phyloP scores from a whole-genome alignment of 1,140 invertebrate genomes.

The Propsilocerus akamusi region DNA sequence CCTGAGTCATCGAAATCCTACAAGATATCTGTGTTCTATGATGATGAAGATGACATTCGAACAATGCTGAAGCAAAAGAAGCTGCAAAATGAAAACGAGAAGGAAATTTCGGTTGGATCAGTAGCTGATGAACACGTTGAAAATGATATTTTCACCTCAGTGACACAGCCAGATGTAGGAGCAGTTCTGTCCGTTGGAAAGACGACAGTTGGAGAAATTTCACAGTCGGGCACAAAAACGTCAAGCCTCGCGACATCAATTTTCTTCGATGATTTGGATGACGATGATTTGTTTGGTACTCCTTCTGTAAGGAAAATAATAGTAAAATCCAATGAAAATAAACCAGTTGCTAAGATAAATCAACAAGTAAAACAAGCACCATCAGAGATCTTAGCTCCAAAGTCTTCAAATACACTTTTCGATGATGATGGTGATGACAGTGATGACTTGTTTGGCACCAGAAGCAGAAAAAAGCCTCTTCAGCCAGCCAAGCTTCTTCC shows the following conservation, averaged over 20 bases:
- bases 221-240: neutral
- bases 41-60: neutral
- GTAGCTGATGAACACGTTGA: neutral
- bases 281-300: no score
- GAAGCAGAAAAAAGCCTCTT: neutral
- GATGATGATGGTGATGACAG: neutral
- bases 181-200: no score
- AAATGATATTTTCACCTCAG: neutral
- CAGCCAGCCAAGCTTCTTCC: neutral
- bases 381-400: no score
- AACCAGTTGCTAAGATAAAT: no score
- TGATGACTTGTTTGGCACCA: neutral
- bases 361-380: no score
- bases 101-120: neutral
- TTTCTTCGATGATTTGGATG: no score
- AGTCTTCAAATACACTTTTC: neutral
- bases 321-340: no score
- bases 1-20: neutral
- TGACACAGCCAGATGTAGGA: no score
- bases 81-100: neutral
- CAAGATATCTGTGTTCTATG: neutral
- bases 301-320: no score
- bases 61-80: neutral
- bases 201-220: neutral
- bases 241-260: no score